A percentile compares a stretch with the other conserved stretches of the same genome.
These are phyloP conservation scores for Pachypsylla venusta DNA, from an alignment of 1,140 invertebrate genomes.

Conservation along the genomic window DNA sequence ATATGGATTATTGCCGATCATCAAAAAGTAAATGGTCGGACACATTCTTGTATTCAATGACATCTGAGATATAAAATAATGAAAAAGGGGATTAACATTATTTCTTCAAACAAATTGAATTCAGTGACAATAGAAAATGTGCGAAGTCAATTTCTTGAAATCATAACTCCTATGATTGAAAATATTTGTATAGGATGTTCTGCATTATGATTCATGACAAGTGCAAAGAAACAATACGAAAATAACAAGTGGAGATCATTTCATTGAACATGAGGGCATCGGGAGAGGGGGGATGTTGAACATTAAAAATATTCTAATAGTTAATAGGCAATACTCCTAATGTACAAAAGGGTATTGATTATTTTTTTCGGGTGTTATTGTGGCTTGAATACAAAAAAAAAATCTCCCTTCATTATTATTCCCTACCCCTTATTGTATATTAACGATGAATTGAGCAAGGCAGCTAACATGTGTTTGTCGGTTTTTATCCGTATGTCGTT, in stretches of 20 bases:
- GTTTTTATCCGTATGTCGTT: conserved; percentile 1
- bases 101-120: too few species aligned
- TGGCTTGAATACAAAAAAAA: conserved; percentile 3
- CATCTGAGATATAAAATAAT: too few species aligned
- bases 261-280: neutral
- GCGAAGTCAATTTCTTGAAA: neutral
- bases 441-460: conserved; percentile 1
- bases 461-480: conserved; percentile 8
- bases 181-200: neutral
- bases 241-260: conserved; percentile 1
- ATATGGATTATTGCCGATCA: too few species aligned
- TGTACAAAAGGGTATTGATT: conserved; percentile 7
- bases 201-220: neutral
- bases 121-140: neutral
- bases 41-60: too few species aligned
- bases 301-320: conserved; percentile 4
- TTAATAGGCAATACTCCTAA: conserved; percentile 10
- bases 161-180: neutral
- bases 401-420: too few species aligned
- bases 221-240: neutral
- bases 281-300: conserved; percentile 2
- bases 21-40: too few species aligned
- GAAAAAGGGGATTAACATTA: too few species aligned
- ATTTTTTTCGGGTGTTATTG: conserved; percentile 7
- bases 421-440: neutral